Percentiles rank a stretch among this genome's conserved stretches.
These are phyloP conservation scores for Scaeva pyrastri DNA, from an alignment of 2,888 invertebrate genomes.

Conservation along the genomic window DNA sequence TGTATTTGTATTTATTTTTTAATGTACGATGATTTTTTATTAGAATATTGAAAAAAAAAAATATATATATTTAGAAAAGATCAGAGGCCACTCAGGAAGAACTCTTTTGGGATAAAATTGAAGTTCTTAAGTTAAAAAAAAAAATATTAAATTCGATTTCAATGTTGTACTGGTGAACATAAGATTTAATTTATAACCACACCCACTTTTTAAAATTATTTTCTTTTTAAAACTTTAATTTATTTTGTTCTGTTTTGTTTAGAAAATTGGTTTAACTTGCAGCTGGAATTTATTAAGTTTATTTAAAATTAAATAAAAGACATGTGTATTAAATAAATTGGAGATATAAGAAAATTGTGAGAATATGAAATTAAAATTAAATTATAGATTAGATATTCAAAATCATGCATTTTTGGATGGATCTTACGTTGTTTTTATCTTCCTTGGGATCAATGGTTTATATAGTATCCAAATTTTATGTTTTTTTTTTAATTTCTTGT, in stretches of 20 bases:
- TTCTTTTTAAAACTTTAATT: background rate
- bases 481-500: background rate
- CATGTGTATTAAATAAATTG: background rate
- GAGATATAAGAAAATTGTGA: background rate
- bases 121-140: too few relatives aligned
- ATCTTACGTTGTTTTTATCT: slow-evolving; percentile 62
- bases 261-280: slow-evolving; percentile 65
- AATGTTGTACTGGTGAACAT: too few relatives aligned
- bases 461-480: slow-evolving; percentile 55
- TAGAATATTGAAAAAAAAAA: too few relatives aligned
- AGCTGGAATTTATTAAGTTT: slow-evolving; percentile 36
- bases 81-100: too few relatives aligned
- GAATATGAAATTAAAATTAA: background rate
- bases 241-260: background rate
- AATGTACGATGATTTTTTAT: too few relatives aligned
- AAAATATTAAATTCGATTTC: too few relatives aligned
- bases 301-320: background rate
- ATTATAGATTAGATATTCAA: background rate
- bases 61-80: too few relatives aligned
- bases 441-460: slow-evolving; percentile 35
- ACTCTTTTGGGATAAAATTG: too few relatives aligned
- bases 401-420: slow-evolving; percentile 67
- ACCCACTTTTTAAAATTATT: background rate
- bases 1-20: too few relatives aligned
- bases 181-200: too few relatives aligned